phyloP scores from a whole-genome alignment of 2,113 vertebrate genomes.

The Willisornis vidua region DNA sequence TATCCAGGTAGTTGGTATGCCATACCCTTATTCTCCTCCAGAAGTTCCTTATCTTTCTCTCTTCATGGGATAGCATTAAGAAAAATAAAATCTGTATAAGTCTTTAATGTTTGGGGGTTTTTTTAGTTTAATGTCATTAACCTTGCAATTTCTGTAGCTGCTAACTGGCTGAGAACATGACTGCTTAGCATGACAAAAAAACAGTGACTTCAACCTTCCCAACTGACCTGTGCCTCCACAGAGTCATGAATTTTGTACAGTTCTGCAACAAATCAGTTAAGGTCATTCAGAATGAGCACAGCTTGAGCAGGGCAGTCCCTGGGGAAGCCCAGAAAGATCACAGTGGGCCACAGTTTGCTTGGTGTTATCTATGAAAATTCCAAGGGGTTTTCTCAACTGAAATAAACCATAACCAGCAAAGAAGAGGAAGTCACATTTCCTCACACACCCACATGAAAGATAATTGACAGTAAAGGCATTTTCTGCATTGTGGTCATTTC shows the following conservation, averaged over 20 bases:
- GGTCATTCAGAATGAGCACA: not conserved
- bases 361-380: not conserved
- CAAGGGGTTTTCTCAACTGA: not conserved
- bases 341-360: not conserved
- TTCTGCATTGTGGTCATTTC: not conserved
- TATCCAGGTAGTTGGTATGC: not conserved
- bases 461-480: not conserved
- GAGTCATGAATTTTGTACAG: not conserved
- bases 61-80: not conserved
- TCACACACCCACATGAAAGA: not conserved
- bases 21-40: not conserved
- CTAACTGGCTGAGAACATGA: not conserved
- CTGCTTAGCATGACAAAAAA: not conserved
- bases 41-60: not conserved
- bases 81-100: not conserved
- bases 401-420: not conserved
- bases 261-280: not conserved
- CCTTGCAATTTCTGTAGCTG: not conserved
- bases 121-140: not conserved
- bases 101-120: not conserved
- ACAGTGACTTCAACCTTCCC: not conserved
- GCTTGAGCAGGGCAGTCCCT: not conserved
- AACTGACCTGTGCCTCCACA: not conserved
- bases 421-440: slow-evolving; percentile 49
- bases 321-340: not conserved